These are phyloP conservation scores for Nothoprocta perdicaria DNA, from an alignment of 2,113 vertebrate species.

Conservation along the genomic window DNA sequence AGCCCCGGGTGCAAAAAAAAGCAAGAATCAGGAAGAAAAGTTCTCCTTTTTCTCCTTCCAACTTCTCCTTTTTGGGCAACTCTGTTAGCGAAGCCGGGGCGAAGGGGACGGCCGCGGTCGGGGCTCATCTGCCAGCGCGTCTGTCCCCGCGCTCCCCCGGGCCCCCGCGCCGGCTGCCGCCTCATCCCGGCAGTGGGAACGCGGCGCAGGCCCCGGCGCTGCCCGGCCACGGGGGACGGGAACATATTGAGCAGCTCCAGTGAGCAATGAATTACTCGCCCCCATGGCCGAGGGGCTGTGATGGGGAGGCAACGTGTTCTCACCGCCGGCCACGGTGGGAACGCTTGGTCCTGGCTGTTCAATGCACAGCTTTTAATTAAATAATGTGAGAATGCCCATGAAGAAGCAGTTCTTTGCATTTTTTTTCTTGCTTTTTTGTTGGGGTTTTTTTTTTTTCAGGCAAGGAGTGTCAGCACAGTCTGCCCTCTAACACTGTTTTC, in stretches of 20 bases:
- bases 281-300: neutral
- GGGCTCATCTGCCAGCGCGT: neutral
- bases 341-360: constrained; percentile 19
- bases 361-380: constrained; percentile 12
- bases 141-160: constrained; percentile 19
- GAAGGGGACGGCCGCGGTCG: neutral
- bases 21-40: too few relatives aligned
- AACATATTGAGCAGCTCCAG: neutral
- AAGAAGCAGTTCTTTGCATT: constrained; percentile 28
- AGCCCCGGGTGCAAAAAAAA: too few relatives aligned
- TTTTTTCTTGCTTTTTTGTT: neutral
- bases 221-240: neutral
- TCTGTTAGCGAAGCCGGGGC: neutral
- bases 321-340: constrained; percentile 46
- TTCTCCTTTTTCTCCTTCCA: too few relatives aligned
- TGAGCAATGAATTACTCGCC: constrained; percentile 54
- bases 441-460: constrained; percentile 12
- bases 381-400: constrained; percentile 12
- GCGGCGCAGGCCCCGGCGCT: neutral
- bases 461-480: neutral
- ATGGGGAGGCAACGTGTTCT: constrained; percentile 12
- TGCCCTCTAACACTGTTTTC: neutral
- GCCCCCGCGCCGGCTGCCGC: neutral
- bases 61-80: too few relatives aligned
- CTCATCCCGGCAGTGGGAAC: constrained; percentile 55